Conservation (phyloP, 2,113 vertebrate species). For the Enhydra lutris region DNA sequence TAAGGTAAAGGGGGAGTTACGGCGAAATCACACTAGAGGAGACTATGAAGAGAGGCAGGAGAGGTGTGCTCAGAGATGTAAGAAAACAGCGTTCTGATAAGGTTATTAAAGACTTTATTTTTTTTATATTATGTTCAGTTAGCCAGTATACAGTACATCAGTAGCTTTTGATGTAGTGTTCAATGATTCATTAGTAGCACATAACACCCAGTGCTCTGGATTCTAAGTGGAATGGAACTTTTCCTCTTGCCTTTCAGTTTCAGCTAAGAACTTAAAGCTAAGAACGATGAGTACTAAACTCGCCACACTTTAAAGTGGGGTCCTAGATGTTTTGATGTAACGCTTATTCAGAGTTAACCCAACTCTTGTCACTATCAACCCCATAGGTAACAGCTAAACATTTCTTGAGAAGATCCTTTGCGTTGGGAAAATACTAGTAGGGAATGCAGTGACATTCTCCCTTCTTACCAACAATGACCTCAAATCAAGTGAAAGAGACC, state of each 20-base stretch:
- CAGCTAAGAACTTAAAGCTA: slow-evolving; percentile 14
- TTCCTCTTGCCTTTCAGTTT: not conserved
- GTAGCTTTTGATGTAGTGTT: not conserved
- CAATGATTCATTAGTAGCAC: no score
- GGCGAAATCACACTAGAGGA: not conserved
- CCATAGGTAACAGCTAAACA: not conserved
- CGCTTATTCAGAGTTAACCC: not conserved
- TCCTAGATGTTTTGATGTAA: not conserved
- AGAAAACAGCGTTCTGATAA: not conserved
- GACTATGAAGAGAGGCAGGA: not conserved
- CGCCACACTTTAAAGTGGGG: not conserved
- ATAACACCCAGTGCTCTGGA: not conserved
- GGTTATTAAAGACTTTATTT: not conserved
- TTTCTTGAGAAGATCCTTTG: not conserved
- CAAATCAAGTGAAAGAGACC: not conserved
- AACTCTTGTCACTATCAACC: not conserved
- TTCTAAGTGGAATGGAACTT: not conserved
- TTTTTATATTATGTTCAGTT: not conserved
- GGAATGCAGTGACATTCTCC: not conserved
- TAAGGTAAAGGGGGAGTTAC: not conserved
- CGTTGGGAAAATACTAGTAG: not conserved
- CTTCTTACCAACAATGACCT: not conserved
- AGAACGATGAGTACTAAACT: not conserved
- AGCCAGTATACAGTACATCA: not conserved
- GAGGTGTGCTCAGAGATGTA: not conserved